phyloP scores from a whole-genome alignment of 2,113 vertebrate species.

The Scortum barcoo region DNA sequence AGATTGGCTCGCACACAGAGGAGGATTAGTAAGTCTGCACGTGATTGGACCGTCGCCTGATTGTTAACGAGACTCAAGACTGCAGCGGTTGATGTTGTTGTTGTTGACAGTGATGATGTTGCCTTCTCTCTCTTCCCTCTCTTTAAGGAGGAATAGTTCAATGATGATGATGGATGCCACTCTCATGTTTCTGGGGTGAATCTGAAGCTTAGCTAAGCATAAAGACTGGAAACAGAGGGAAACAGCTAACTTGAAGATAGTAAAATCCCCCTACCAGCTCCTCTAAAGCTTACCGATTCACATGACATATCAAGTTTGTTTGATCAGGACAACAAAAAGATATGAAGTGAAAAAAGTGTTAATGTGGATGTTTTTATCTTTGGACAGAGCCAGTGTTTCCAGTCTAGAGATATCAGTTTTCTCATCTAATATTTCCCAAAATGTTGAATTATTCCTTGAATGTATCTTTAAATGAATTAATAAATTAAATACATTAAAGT shows the following conservation, averaged over 20 bases:
- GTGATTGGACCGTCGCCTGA: constrained; percentile 66
- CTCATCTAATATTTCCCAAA: not conserved
- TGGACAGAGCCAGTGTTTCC: not conserved
- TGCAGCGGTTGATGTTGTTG: constrained; percentile 24
- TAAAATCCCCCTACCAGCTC: too few species aligned
- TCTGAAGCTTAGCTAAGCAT: not conserved
- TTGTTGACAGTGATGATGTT: constrained; percentile 12
- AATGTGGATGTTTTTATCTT: not conserved
- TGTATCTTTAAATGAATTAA: not conserved
- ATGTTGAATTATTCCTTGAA: not conserved
- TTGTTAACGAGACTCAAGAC: constrained; percentile 23
- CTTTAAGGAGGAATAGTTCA: not conserved
- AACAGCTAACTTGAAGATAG: not conserved
- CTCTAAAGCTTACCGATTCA: too few species aligned
- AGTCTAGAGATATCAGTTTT: not conserved
- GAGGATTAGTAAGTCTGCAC: constrained; percentile 66
- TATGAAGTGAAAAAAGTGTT: too few species aligned
- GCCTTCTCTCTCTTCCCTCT: not conserved
- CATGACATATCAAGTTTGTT: too few species aligned
- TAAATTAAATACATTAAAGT: too few species aligned
- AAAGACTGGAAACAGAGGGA: not conserved
- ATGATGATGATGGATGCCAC: not conserved
- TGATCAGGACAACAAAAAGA: too few species aligned
- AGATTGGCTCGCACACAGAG: constrained; percentile 51
- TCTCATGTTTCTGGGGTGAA: not conserved